Conservation (phyloP, 2,888 invertebrate genomes). For the Caenorhabditis auriculariae region DNA sequence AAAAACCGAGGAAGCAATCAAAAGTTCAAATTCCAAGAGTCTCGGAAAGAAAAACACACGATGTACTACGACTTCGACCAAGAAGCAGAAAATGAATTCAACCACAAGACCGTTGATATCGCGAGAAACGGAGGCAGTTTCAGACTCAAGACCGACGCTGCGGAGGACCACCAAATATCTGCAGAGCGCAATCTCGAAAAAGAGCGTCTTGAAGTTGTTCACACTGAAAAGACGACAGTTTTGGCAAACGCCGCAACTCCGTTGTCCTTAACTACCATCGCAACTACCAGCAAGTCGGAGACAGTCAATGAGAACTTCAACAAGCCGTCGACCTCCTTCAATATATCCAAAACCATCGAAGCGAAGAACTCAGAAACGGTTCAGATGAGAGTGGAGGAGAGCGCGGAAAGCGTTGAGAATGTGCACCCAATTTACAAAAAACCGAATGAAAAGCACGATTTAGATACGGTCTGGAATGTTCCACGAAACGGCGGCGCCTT, state of each 20-base stretch:
- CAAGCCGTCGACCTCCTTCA: neutral
- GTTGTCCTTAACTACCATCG: slow-evolving; percentile 24
- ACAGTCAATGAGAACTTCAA: slow-evolving; percentile 6
- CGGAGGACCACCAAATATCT: slow-evolving; percentile 42
- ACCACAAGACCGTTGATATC: slow-evolving; percentile 20
- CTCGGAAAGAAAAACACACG: slow-evolving; percentile 33
- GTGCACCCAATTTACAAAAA: slow-evolving; percentile 43
- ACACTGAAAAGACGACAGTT: slow-evolving; percentile 27
- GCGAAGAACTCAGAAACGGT: slow-evolving; percentile 14
- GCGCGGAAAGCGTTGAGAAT: slow-evolving; percentile 40
- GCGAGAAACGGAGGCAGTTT: slow-evolving; percentile 30
- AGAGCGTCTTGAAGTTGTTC: slow-evolving; percentile 18
- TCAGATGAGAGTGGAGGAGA: slow-evolving; percentile 35
- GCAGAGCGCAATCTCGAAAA: slow-evolving; percentile 34
- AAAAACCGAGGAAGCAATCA: slow-evolving; percentile 29
- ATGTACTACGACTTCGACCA: slow-evolving; percentile 30
- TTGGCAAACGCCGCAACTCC: slow-evolving; percentile 29
- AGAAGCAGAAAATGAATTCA: slow-evolving; percentile 12
- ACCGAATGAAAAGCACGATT: slow-evolving; percentile 33
- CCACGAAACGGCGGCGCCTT: slow-evolving; percentile 42
- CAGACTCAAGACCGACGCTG: slow-evolving; percentile 48
- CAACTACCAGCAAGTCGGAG: slow-evolving; percentile 11
- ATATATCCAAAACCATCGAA: slow-evolving; percentile 5
- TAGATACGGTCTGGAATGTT: slow-evolving; percentile 37
- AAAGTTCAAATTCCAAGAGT: slow-evolving; percentile 25